Base-by-base conservation (phyloP, 2,888 invertebrate species). In the Pomacea canaliculata region DNA sequence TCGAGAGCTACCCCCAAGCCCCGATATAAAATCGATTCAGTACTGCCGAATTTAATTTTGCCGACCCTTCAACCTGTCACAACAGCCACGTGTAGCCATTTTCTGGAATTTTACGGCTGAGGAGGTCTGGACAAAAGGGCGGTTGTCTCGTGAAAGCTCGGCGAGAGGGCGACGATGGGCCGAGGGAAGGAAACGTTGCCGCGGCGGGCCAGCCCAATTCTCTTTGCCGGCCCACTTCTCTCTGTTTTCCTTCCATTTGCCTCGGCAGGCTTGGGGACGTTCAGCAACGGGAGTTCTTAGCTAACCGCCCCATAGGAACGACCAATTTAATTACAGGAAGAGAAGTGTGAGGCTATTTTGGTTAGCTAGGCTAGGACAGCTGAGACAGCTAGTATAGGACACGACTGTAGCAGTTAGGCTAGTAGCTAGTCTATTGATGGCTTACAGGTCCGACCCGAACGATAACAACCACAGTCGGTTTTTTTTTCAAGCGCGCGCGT, bases 61-160 rank as follows among this genome's bases (percentile, higher is more conserved):
- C 46, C 73, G 48, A 56, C 56, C 59, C 48, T 56, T 60, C 59
- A 56, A 73, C 67, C 59, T 51, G 46, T 37, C 68, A 73, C 73
- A 67, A 67, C 59, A 48, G 73, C 66, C 73, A 73, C 73, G 73
- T 73, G 73, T 73, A 73, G 67, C 67, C 66, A 73, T 73, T 73
- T 73, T 68, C 67, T 68, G 60, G 59, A 65, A 67, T 67, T 66
- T 51, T 65, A 60, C 70, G n/a, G 66, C 27, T 71, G 67, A 48
- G 66, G 66, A 12, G 1, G 19, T 23, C 23, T 16, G 10, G 49
- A 67, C 19, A 66, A 66, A 65, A 23, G 7, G 7, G 18, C 18
- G 19, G 19, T 48, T 18, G 62, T 71, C 65, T 65, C n/a, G 49
- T 69, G 46, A 59, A 27, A 27, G 27, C 65, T n/a, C 63, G 7